A percentile compares a stretch with the other conserved stretches of the same genome.
Conservation (phyloP, 2,888 invertebrate genomes). For the Apotomis capreana region DNA sequence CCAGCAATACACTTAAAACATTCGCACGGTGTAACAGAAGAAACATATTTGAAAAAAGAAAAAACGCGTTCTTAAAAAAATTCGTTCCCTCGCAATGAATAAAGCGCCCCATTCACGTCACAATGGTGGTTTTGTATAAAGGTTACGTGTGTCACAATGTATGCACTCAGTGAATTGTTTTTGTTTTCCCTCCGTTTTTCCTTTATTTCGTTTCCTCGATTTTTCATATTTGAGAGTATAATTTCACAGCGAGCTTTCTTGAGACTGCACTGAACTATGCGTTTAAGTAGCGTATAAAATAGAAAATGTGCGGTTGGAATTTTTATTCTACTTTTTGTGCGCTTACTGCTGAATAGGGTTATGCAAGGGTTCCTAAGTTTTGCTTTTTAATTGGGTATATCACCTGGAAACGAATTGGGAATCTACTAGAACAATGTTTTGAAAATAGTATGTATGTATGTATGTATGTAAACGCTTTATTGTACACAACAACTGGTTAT, state of each 20-base stretch:
- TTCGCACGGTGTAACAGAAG: slow-evolving; percentile 68
- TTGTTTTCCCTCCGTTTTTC: slow-evolving; percentile 63
- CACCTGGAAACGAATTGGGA: no score
- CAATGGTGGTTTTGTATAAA: slow-evolving; percentile 74
- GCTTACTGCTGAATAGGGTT: background rate
- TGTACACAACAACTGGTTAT: no score
- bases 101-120: slow-evolving; percentile 76
- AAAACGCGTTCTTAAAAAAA: slow-evolving; percentile 77
- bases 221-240: slow-evolving; percentile 53
- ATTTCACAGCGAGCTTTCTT: slow-evolving; percentile 50
- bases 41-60: slow-evolving; percentile 67
- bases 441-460: no score
- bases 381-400: background rate
- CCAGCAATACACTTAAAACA: slow-evolving; percentile 73
- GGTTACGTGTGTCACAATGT: slow-evolving; percentile 69
- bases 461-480: no score
- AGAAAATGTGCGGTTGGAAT: slow-evolving; percentile 9
- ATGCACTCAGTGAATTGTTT: slow-evolving; percentile 80
- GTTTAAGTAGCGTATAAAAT: slow-evolving; percentile 29
- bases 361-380: background rate
- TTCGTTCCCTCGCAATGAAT: slow-evolving; percentile 74
- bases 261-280: slow-evolving; percentile 49
- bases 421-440: no score
- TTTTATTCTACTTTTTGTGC: background rate
- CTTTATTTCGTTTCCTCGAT: slow-evolving; percentile 57